Evolutionary conservation across 2,113 vertebrate species (phyloP).

Genomic region (Neolamprologus ventralis): DNA sequence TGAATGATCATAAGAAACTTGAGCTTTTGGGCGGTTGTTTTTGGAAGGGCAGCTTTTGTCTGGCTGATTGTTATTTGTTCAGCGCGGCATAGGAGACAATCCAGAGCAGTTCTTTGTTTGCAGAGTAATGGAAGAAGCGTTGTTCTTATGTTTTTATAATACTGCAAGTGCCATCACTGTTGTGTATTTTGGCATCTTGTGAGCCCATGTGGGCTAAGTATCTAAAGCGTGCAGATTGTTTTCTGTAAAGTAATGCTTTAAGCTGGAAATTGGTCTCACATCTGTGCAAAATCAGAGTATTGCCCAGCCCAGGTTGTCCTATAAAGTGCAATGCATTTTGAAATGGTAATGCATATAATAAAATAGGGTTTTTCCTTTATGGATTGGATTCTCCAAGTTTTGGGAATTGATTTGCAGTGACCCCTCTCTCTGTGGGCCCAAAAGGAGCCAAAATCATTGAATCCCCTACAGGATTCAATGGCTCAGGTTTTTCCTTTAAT

Average conservation of each 20-base stretch:
- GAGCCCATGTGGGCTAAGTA: background rate
- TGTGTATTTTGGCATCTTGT: background rate
- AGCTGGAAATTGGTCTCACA: background rate
- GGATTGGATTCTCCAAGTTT: background rate
- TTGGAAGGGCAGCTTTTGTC: background rate
- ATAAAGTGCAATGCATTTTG: background rate
- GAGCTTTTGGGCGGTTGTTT: background rate
- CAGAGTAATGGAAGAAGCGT: background rate
- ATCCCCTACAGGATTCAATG: background rate
- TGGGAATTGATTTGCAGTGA: background rate
- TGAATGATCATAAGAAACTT: background rate
- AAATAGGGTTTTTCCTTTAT: background rate
- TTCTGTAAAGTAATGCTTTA: background rate
- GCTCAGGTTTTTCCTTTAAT: background rate
- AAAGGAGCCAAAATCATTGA: background rate
- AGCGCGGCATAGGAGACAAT: background rate
- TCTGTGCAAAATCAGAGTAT: background rate
- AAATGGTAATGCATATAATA: background rate
- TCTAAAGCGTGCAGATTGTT: background rate
- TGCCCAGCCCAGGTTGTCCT: accelerated
- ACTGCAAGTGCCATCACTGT: background rate
- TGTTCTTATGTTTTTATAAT: background rate
- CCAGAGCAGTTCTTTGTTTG: background rate
- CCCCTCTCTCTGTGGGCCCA: no score
- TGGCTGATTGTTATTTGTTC: background rate